Conservation (phyloP, 2,797 vertebrate genomes). For the Adelosebastes latens region DNA sequence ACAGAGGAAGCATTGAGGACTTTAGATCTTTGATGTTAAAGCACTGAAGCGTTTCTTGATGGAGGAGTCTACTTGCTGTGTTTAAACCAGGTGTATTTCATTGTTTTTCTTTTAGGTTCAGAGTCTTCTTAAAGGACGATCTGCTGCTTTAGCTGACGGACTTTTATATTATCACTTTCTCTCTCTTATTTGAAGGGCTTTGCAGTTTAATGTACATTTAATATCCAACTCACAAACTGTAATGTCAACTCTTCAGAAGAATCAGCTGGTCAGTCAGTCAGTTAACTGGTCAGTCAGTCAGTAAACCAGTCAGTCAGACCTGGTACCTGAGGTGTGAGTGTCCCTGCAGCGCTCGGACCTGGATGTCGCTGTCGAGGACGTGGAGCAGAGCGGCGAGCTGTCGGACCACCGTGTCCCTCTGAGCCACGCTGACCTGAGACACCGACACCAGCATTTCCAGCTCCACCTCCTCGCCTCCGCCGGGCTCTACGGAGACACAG, state of each 20-base stretch:
- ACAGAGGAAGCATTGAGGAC: not conserved
- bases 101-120: too few species aligned
- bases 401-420: conserved; percentile 88
- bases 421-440: conserved; percentile 88
- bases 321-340: conserved; percentile 90
- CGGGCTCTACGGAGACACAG: conserved; percentile 83
- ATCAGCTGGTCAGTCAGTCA: not conserved
- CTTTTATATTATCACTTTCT: too few species aligned
- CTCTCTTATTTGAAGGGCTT: too few species aligned
- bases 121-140: not conserved
- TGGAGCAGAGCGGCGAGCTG: conserved; percentile 89
- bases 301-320: not conserved
- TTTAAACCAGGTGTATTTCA: not conserved
- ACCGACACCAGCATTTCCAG: conserved; percentile 88
- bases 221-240: not conserved
- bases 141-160: too few species aligned
- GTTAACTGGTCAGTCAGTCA: not conserved
- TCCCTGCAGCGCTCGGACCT: conserved; percentile 86
- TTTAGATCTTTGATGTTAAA: not conserved
- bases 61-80: not conserved
- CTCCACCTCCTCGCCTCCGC: conserved; percentile 87
- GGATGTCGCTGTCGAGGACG: conserved; percentile 86
- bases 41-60: not conserved
- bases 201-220: not conserved
- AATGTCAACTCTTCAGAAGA: not conserved